Base-by-base conservation (phyloP, 2,797 vertebrate species). In the Bradypodion ventrale region DNA sequence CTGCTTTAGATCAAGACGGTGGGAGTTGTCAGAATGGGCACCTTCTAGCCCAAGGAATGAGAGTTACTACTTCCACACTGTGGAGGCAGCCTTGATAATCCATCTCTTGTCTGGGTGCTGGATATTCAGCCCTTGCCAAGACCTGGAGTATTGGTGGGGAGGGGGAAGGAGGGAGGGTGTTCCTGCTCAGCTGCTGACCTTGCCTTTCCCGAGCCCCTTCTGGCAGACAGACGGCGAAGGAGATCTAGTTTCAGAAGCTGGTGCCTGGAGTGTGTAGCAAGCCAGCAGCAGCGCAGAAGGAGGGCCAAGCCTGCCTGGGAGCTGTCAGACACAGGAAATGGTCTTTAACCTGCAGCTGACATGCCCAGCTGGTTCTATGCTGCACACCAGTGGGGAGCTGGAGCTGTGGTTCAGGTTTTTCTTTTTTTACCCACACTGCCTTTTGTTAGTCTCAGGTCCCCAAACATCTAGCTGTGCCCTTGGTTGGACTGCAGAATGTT, bases 181-280 rank as follows among this genome's bases (percentile, higher is more conserved):
- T 37, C 27, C 40, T n/a, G 25, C 73, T 52, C 79, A 81, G 78
- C 52, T 86, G 75, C 80, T 74, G 80, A 37, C 59, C 42, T 32
- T 2, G 0, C 46, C 79, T 85, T 37, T 80, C 72, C 72, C 49
- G 65, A 52, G 70, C 70, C 72, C 70, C 84, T 82, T 85, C 84
- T 83, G 70, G 82, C 81, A 83, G 80, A 44, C 80, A 86, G 76
- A 78, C 59, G 60, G 68, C 16, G 35, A 66, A 49, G 75, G 85
- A 77, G 80, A 83, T 82, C 80, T 78, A 42, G 75, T 82, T 86
- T 83, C 85, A 86, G 85, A 65, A 86, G 80, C 80, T 1, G 37
- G 40, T 66, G 85, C 75, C 80, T 86, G 85, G 80, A 69, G 52
- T 82, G 56, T 69, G 63, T 82, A 81, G 76, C 84, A 82, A 15